Base-by-base conservation (phyloP, 2,113 vertebrate genomes). In the Neotoma lepida region DNA sequence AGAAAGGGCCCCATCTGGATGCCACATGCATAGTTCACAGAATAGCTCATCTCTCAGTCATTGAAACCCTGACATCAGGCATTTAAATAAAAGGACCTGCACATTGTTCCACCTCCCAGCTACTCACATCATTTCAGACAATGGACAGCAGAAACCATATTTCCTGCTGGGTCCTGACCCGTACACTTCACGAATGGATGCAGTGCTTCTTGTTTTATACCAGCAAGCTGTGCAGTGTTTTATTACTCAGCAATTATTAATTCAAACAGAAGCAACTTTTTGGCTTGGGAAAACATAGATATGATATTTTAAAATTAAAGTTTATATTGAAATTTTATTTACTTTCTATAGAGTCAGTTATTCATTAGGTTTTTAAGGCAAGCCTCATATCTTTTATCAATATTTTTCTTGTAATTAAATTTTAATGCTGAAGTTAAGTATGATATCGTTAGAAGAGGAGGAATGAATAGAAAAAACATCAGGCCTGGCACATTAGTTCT, bases 171-270 rank as follows among this genome's bases (percentile, higher is more conserved):
- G 73, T 26, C 12, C 77, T 77, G 66, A 82, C 9, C 39, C 46
- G n/a, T 28, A 71, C 26, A 61, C 61, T 73, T 82, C 80, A 54
- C 4, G 4, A 86, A 68, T 4, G 56, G 12, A 22, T 41, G n/a
- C 54, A 74, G 14, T 49, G 33, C 3, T 68, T 44, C 1, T 12
- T 91, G 28, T 63, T 89, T 74, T 54, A 44, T 70, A 78, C 74
- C 61, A 81, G 0, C 35, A 54, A 6, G 0, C 61, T 77, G 64
- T 41, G 6, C 49, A 71, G 66, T 61, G 74, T 76, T 74, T 61
- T 88, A 74, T 74, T 78, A 73, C 35, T 95, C 46, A 80, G 89
- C 81, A 82, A 49, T 88, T 86, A 84, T 66, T 73, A 81, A 93
- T 66, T 88, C 80, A 89, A 90, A 63, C 30, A 17, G 39, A 78